Evolutionary conservation across 2,797 vertebrate species (phyloP).

Genomic region (Phoeniculus purpureus): DNA sequence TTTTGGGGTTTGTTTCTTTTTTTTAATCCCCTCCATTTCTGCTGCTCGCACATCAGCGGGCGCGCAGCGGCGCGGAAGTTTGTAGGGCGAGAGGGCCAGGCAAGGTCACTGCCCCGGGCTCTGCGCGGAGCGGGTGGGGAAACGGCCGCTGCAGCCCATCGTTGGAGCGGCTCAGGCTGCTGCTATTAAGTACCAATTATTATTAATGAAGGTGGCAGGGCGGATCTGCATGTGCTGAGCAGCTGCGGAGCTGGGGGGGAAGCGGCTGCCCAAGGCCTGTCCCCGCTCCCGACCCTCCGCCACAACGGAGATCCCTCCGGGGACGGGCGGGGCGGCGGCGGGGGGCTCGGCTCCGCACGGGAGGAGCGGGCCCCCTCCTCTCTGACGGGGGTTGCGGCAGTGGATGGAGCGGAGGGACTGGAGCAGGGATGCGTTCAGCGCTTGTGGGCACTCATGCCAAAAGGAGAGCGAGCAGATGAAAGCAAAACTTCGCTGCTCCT

Average conservation of each 20-base stretch:
- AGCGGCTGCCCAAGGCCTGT: neutral
- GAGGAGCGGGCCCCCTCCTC: neutral
- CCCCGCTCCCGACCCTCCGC: neutral
- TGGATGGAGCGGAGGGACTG: neutral
- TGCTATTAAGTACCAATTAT: neutral
- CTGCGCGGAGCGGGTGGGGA: neutral
- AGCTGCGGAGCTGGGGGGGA: neutral
- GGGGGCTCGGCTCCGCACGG: neutral
- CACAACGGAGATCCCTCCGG: neutral
- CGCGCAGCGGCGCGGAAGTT: neutral
- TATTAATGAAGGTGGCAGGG: neutral
- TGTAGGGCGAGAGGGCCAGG: neutral
- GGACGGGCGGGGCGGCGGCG: neutral
- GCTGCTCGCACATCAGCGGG: neutral
- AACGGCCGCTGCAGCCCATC: neutral
- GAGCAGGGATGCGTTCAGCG: neutral
- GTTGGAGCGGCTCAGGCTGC: neutral
- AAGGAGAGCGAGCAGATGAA: neutral
- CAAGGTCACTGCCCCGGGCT: neutral
- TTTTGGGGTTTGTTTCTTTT: neutral
- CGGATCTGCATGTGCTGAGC: neutral
- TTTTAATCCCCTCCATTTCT: neutral
- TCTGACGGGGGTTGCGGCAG: neutral
- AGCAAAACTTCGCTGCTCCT: conserved; percentile 2
- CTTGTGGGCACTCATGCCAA: neutral